Conservation (phyloP, 2,797 vertebrate genomes). For the Mormyrops attenuatus region DNA sequence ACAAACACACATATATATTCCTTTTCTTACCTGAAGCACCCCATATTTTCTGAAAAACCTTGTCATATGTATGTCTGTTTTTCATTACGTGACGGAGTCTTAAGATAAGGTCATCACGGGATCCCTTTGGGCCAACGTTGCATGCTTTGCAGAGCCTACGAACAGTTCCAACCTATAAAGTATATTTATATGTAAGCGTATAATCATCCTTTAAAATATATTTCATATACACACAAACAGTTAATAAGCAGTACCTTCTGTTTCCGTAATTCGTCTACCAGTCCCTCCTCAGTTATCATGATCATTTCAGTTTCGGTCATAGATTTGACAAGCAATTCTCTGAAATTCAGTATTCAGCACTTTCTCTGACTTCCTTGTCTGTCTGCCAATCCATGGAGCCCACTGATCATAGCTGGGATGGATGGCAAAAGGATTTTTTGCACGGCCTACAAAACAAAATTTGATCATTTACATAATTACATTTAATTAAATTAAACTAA, state of each 20-base stretch:
- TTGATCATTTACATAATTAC: too few species aligned
- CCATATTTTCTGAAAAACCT: too few species aligned
- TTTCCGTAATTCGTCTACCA: background rate
- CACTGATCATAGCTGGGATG: slow-evolving; percentile 26
- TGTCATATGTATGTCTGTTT: too few species aligned
- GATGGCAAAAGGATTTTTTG: slow-evolving; percentile 29
- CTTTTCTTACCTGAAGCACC: too few species aligned
- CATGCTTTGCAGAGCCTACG: background rate
- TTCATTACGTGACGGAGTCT: too few species aligned
- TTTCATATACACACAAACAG: background rate
- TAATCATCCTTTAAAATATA: background rate
- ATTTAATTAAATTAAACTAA: too few species aligned
- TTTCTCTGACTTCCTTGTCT: slow-evolving; percentile 1
- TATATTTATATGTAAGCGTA: background rate
- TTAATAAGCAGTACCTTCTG: background rate
- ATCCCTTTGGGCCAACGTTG: too few species aligned
- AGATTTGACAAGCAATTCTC: background rate
- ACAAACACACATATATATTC: too few species aligned
- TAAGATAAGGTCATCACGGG: too few species aligned
- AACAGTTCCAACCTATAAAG: background rate
- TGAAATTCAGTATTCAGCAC: slow-evolving; percentile 31
- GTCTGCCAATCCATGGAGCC: slow-evolving; percentile 36
- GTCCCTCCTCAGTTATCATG: background rate
- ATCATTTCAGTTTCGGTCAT: background rate
- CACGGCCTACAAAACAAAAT: slow-evolving; percentile 10